Percentiles rank a stretch among this genome's conserved stretches.
phyloP scores from a whole-genome alignment of 1,140 invertebrate species.

The Saccostrea glomerata region DNA sequence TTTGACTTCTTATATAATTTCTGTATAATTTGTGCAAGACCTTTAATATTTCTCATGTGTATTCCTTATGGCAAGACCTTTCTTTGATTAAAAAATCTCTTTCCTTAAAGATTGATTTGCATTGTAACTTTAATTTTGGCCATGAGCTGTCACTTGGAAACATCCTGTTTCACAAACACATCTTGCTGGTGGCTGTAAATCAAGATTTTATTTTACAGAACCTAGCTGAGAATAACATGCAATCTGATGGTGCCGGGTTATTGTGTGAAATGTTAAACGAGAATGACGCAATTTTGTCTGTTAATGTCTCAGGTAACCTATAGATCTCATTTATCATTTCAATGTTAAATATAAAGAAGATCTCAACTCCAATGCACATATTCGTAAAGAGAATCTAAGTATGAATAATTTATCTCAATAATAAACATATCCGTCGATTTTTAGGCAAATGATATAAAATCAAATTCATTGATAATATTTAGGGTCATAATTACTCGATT shows the following conservation, averaged over 20 bases:
- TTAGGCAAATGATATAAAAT: background rate
- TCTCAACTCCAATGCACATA: no score
- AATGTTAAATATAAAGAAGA: background rate
- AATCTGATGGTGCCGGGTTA: slow-evolving; percentile 49
- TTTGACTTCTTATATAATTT: no score
- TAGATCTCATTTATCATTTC: background rate
- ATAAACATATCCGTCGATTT: background rate
- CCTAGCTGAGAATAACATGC: slow-evolving; percentile 51
- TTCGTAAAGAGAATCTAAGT: background rate
- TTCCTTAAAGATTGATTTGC: no score
- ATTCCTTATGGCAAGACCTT: no score
- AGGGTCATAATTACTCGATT: background rate
- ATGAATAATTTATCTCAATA: background rate
- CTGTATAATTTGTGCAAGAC: no score
- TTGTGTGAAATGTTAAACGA: slow-evolving; percentile 46
- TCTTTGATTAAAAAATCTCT: no score
- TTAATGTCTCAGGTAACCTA: slow-evolving; percentile 48
- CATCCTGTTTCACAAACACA: no score
- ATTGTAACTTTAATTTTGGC: no score
- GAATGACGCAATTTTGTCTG: slow-evolving; percentile 38
- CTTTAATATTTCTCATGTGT: no score
- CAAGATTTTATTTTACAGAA: slow-evolving; percentile 41
- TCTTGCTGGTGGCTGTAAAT: background rate
- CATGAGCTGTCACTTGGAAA: no score
- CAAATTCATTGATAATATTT: background rate